Base-by-base conservation (phyloP, 2,113 vertebrate species). In the Takifugu flavidus region DNA sequence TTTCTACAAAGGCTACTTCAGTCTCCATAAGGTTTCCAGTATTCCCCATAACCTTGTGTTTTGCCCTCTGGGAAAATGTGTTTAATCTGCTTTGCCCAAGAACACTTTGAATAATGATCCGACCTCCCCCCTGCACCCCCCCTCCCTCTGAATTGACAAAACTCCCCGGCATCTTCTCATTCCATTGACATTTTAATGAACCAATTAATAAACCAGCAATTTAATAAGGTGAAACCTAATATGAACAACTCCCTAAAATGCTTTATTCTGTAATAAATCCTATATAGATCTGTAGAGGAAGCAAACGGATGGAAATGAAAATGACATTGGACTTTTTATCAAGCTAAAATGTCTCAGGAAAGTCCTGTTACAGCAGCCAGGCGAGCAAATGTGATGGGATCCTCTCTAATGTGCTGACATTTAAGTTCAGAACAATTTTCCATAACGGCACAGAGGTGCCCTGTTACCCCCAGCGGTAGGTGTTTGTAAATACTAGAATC, bases 361-460 rank as follows among this genome's bases (percentile, higher is more conserved):
- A 65, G 39, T 50, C 34, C 28, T 25, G 4, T 65, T 26, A 31
- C 59, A 45, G 28, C 47, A 74, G 43, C 61, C 62, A 58, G 53
- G 52, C 39, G 66, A 49, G 52, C 31, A 67, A 49, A 53, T 58
- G 64, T 13, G 29, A 64, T 53, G 49, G 62, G 26, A 66, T 67
- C 64, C 71, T 62, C 64, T 67, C 42, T 28, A 70, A 56, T 54
- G 27, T 42, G 54, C 52, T 57, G 55, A 64, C 70, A 8, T 74
- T 72, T 65, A 80, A 82, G 58, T 63, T 59, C 34, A 70, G 59
- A 82, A 78, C 78, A 46, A 83, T 87, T 80, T 87, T 67, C 70
- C 75, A 51, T 63, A 76, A 80, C 57, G 60, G 74, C 42, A 46
- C 15, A 25, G 57, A 34, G 28, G 20, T 62, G 74, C 69, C 73